Evolutionary conservation across 1,140 invertebrate genomes (phyloP), one percentile per base, ranked within the genome.

Genomic region (Drosophila serrata): DNA sequence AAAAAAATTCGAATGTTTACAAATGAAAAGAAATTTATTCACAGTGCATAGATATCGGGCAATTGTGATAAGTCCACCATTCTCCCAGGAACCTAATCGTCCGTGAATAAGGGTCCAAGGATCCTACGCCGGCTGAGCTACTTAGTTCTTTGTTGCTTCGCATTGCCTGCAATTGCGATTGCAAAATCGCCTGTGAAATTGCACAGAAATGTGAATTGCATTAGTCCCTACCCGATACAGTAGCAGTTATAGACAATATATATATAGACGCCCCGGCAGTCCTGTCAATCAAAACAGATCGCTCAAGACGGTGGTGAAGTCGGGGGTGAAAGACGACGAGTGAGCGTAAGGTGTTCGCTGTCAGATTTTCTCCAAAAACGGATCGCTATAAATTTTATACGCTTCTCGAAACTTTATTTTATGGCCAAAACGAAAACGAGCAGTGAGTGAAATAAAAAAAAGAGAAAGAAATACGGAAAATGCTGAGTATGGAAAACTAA

Each of bases 361-460:
- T 90, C 84, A 80, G 80, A 87, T 87, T 87, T 87, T 77, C 84
- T 70, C 53, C 48, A 46, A 75, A 81, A 86, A 76, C 43, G 40
- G 63, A 73, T 62, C 77, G 81, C 85, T 79, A 90, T 90, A 90
- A 85, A 90, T 90, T 90, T 90, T 90, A 90, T 90, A 90, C 85
- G 85, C 81, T 90, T 84, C 86, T 90, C 69, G 85, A 90, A 90
- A 90, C 85, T 90, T 90, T 90, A 90, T 85, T 90, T 88, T 88
- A 87, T 87, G 84, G 58, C 70, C 64, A 58, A 69, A 70, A 57
- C 27, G 53, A 65, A 65, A 75, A 76, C 73, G 49, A 64, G 51
- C 59, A 61, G 58, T 40, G 35, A 24, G 48, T 27, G 39, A 51
- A 56, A 57, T 51, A 57, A 40, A 51, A 56, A 57, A 57, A 57